Percentiles rank a stretch among this genome's conserved stretches.
phyloP scores from a whole-genome alignment of 2,113 vertebrate species.

The Pyxicephalus adspersus region DNA sequence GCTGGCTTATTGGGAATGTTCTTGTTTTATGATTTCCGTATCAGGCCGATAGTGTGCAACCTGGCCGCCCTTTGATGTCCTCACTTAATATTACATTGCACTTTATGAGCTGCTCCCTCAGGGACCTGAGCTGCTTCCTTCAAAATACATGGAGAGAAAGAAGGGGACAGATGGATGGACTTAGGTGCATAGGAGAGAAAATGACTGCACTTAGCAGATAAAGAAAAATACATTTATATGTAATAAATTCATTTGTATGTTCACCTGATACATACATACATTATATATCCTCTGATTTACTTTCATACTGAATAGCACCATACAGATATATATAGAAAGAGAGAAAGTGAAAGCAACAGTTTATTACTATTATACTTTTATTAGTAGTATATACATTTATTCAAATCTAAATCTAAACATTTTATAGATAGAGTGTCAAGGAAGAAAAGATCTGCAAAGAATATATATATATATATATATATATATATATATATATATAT shows the following conservation, averaged over 20 bases:
- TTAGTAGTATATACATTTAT: too few species aligned
- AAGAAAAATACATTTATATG: not conserved
- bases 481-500: not conserved
- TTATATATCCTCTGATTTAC: not conserved
- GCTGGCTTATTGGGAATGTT: constrained; percentile 29
- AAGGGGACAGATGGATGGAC: not conserved
- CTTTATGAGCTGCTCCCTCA: constrained; percentile 72
- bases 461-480: constrained; percentile 11
- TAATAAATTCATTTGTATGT: not conserved
- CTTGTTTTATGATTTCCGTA: constrained; percentile 52
- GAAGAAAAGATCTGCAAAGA: not conserved
- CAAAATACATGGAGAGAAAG: not conserved
- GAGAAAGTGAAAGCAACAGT: not conserved
- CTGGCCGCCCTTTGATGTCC: constrained; percentile 75
- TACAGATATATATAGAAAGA: constrained; percentile 4
- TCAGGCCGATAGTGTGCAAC: constrained; percentile 70
- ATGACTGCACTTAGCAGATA: not conserved
- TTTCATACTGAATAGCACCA: not conserved
- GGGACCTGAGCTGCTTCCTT: not conserved
- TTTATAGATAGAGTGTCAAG: not conserved
- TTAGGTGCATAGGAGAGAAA: not conserved
- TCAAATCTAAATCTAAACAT: not conserved
- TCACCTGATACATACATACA: not conserved
- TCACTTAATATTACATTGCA: constrained; percentile 73
- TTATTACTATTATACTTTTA: too few species aligned